These are phyloP conservation scores for Sebastes taczanowskii DNA, from an alignment of 2,797 vertebrate species.

Conservation along the genomic window DNA sequence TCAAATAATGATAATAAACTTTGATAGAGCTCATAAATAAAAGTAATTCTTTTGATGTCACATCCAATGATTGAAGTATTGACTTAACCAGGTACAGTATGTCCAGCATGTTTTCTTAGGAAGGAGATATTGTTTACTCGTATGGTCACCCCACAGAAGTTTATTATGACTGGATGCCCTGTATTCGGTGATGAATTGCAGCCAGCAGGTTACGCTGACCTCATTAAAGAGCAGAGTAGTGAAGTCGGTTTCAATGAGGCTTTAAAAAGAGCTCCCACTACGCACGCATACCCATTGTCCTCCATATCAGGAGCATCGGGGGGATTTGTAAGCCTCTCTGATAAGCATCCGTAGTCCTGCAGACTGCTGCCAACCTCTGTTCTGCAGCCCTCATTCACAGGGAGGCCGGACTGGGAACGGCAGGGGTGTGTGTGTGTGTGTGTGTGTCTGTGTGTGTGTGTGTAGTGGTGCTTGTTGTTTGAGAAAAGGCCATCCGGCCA, in stretches of 20 bases:
- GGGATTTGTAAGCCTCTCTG: conserved; percentile 76
- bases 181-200: conserved; percentile 65
- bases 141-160: conserved; percentile 41
- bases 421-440: conserved; percentile 40
- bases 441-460: conserved; percentile 8
- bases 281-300: conserved; percentile 80
- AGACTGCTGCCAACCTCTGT: conserved; percentile 78
- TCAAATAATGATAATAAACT: conserved; percentile 17
- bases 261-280: conserved; percentile 74
- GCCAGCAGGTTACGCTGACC: conserved; percentile 65
- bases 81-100: conserved; percentile 27
- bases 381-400: conserved; percentile 67
- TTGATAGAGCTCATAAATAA: conserved; percentile 21
- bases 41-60: conserved; percentile 17
- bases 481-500: conserved; percentile 5
- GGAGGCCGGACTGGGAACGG: conserved; percentile 57
- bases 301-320: conserved; percentile 78
- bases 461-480: not conserved
- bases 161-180: conserved; percentile 63
- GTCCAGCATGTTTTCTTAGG: conserved; percentile 38
- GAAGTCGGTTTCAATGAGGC: conserved; percentile 72
- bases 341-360: conserved; percentile 74
- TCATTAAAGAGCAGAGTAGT: conserved; percentile 69
- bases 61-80: conserved; percentile 11
- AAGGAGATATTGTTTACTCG: conserved; percentile 30